Percentiles rank a stretch among this genome's conserved stretches.
Evolutionary conservation across 2,113 vertebrate species (phyloP).

Genomic region (Corapipo altera): DNA sequence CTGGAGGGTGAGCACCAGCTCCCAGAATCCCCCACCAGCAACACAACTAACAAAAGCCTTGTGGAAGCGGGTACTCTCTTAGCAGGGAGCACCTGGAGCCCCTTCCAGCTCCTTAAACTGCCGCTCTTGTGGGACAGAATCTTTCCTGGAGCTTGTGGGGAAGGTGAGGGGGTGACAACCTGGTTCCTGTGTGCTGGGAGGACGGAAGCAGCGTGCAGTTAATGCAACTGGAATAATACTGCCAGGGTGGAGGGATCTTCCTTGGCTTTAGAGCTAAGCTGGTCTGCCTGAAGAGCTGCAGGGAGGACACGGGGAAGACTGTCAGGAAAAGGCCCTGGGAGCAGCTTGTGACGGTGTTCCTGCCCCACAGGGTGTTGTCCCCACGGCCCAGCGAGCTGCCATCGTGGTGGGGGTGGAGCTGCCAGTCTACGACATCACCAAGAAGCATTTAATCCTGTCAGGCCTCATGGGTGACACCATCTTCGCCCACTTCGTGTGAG

Average conservation of each 20-base stretch:
- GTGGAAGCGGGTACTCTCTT: background rate
- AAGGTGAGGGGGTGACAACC: background rate
- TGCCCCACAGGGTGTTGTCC: constrained; percentile 84
- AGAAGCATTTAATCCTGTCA: constrained; percentile 91
- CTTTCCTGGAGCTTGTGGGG: background rate
- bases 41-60: background rate
- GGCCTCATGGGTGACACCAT: constrained; percentile 91
- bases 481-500: constrained; percentile 91
- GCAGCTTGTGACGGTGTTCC: background rate
- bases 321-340: background rate
- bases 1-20: constrained; percentile 85
- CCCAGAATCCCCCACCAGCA: background rate
- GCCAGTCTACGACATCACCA: constrained; percentile 92
- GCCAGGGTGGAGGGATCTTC: background rate
- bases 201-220: background rate
- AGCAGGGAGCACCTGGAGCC: background rate
- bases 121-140: background rate
- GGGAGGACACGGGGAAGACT: rapidly evolving
- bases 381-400: constrained; percentile 91
- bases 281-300: background rate
- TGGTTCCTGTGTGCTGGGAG: rapidly evolving
- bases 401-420: constrained; percentile 93
- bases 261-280: background rate
- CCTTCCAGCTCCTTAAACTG: background rate
- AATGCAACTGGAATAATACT: rapidly evolving